Evolutionary conservation across 2,888 invertebrate species (phyloP).

Genomic region (Oscheius sp.): DNA sequence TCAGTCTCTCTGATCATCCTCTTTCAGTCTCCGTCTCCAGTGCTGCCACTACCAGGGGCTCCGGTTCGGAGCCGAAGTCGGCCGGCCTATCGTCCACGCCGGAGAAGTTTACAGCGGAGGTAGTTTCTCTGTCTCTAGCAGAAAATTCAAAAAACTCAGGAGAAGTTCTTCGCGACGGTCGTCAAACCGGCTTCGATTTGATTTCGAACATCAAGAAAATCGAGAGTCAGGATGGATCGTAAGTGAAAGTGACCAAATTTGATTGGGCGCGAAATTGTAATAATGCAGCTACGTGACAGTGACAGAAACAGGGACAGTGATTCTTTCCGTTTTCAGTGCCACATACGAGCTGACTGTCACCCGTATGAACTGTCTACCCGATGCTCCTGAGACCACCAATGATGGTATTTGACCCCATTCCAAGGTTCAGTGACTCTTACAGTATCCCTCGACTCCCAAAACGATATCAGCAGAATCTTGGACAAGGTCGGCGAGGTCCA

Average conservation of each 20-base stretch:
- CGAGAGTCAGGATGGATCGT: constrained; percentile 57
- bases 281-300: background rate
- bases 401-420: constrained; percentile 44
- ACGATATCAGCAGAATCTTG: constrained; percentile 64
- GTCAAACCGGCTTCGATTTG: constrained; percentile 69
- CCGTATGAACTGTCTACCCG: constrained; percentile 69
- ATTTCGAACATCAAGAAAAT: constrained; percentile 64
- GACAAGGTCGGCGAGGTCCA: constrained; percentile 59
- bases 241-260: constrained; percentile 21
- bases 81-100: constrained; percentile 64
- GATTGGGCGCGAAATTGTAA: background rate
- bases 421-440: constrained; percentile 18
- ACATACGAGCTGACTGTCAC: constrained; percentile 68
- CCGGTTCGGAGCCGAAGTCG: constrained; percentile 65
- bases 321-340: constrained; percentile 40
- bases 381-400: constrained; percentile 63
- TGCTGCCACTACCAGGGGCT: constrained; percentile 68
- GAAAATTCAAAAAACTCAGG: constrained; percentile 31
- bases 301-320: background rate
- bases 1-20: background rate
- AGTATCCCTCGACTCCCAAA: constrained; percentile 56
- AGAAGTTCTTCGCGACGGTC: constrained; percentile 67
- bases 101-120: constrained; percentile 69
- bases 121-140: background rate
- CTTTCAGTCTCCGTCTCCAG: constrained; percentile 59